A percentile compares a stretch with the other conserved stretches of the same genome.
Evolutionary conservation across 2,888 invertebrate genomes (phyloP).

Genomic region (Parnassius apollo): DNA sequence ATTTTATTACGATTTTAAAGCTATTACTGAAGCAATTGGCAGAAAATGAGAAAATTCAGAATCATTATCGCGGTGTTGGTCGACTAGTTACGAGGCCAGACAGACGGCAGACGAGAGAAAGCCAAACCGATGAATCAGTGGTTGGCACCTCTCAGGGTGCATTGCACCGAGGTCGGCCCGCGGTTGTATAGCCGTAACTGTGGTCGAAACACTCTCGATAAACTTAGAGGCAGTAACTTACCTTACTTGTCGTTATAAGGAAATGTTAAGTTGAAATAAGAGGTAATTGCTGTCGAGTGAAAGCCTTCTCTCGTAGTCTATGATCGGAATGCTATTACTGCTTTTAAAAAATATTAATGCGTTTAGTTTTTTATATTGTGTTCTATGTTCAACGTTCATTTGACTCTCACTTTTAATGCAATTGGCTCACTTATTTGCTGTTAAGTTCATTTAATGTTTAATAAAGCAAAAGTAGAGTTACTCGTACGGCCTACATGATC

Average conservation of each 20-base stretch:
- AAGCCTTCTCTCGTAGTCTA: not conserved
- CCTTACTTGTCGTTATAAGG: not conserved
- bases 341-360: too few relatives aligned
- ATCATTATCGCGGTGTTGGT: constrained; percentile 3
- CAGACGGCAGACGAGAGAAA: constrained; percentile 68
- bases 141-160: constrained; percentile 36
- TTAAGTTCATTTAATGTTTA: too few relatives aligned
- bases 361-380: not conserved
- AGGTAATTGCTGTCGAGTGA: not conserved
- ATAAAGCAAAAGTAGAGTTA: too few relatives aligned
- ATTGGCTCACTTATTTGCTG: too few relatives aligned
- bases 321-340: not conserved
- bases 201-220: not conserved
- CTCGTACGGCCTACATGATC: too few relatives aligned
- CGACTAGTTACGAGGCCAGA: constrained; percentile 44
- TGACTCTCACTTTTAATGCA: not conserved
- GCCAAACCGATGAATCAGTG: constrained; percentile 49
- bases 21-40: not conserved
- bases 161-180: constrained; percentile 44
- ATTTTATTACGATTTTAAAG: too few relatives aligned
- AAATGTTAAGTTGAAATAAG: constrained; percentile 5
- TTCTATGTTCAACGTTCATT: not conserved
- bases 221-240: not conserved
- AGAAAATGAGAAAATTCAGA: constrained; percentile 24
- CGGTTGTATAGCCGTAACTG: constrained; percentile 18